Evolutionary conservation across 2,113 vertebrate genomes (phyloP).

Genomic region (Scartelaos histophorus): DNA sequence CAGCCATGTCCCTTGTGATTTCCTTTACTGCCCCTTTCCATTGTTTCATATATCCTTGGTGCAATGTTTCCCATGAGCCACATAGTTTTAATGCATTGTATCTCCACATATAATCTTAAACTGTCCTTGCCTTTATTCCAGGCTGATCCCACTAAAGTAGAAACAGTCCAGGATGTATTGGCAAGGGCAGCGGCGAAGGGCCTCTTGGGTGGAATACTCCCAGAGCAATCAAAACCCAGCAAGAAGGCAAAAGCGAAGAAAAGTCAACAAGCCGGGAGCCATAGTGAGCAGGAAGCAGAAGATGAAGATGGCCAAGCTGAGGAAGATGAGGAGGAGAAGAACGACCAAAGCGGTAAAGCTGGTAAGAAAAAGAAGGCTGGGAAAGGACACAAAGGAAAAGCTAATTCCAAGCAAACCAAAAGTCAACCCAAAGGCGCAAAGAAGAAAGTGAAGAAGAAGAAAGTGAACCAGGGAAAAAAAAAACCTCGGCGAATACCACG

Average conservation of each 20-base stretch:
- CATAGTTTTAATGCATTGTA: conserved; percentile 34
- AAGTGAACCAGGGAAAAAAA: conserved; percentile 13
- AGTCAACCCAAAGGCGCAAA: conserved; percentile 24
- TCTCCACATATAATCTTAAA: conserved; percentile 31
- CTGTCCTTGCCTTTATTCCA: conserved; percentile 29
- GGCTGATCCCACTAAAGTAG: conserved; percentile 66
- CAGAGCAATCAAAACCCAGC: conserved; percentile 59
- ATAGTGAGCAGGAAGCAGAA: conserved; percentile 20
- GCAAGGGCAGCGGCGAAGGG: conserved; percentile 68
- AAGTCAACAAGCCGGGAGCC: conserved; percentile 18
- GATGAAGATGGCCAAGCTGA: conserved; percentile 25
- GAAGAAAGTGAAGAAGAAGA: conserved; percentile 47
- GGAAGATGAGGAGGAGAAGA: background rate
- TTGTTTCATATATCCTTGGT: conserved; percentile 17
- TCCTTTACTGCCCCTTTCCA: conserved; percentile 9
- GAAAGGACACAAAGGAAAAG: conserved; percentile 37
- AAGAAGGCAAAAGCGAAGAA: conserved; percentile 56
- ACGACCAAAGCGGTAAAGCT: background rate
- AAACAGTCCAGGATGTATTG: conserved; percentile 70
- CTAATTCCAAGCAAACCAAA: conserved; percentile 26
- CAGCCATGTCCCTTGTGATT: conserved; percentile 2
- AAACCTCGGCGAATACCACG: conserved; percentile 57
- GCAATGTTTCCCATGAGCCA: conserved; percentile 23
- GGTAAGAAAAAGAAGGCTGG: conserved; percentile 25
- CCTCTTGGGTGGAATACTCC: conserved; percentile 71